Percentiles rank a stretch among this genome's conserved stretches.
phyloP scores from a whole-genome alignment of 2,797 vertebrate genomes.

The Bovichtus variegatus region DNA sequence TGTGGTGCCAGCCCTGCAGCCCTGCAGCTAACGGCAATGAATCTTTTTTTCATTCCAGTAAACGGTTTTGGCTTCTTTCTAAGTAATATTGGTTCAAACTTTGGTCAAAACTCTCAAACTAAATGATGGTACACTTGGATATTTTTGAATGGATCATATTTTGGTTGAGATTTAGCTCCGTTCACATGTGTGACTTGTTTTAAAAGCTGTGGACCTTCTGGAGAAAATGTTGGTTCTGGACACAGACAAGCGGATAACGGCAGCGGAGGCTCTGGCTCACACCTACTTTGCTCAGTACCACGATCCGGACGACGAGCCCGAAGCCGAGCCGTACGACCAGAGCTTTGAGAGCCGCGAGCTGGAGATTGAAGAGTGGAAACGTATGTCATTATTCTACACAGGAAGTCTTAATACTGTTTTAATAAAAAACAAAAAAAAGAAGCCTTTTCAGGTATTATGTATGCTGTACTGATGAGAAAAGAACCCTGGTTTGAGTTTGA shows the following conservation, averaged over 20 bases:
- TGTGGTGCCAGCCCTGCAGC: background rate
- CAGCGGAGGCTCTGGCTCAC: slow-evolving; percentile 93
- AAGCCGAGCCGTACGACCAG: slow-evolving; percentile 97
- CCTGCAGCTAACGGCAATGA: background rate
- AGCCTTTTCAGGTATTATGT: background rate
- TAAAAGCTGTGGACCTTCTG: slow-evolving; percentile 94
- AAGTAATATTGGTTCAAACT: background rate
- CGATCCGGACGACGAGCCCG: slow-evolving; percentile 96
- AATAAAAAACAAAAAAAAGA: background rate
- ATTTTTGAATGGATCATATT: background rate
- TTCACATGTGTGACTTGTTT: slow-evolving; percentile 1
- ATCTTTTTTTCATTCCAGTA: background rate
- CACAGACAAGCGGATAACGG: slow-evolving; percentile 96
- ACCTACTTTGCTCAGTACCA: slow-evolving; percentile 96
- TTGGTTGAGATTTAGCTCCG: background rate
- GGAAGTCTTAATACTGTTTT: background rate
- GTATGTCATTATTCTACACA: slow-evolving; percentile 79
- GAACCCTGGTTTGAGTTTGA: background rate
- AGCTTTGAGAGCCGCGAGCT: slow-evolving; percentile 97
- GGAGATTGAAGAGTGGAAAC: slow-evolving; percentile 98
- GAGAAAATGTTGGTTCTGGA: slow-evolving; percentile 99
- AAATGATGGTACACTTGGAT: background rate
- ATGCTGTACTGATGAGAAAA: background rate
- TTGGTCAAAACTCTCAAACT: background rate
- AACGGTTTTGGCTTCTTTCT: background rate